Conservation (phyloP, 1,140 invertebrate species). For the Anagrus nilaparvatae region DNA sequence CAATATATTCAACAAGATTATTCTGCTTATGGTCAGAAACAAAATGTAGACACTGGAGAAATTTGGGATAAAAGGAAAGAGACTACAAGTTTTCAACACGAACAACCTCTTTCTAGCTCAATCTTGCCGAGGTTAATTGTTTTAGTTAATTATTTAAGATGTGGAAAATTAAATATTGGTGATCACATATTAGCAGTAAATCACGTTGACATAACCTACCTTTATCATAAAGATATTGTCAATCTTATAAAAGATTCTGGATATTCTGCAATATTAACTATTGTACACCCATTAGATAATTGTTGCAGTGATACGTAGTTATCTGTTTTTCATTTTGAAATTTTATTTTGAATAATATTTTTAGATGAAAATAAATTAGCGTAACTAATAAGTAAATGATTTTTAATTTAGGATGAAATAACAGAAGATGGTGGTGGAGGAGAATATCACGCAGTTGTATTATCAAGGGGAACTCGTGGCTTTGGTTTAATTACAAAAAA, state of each 20-base stretch:
- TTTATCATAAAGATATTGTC: conserved; percentile 93
- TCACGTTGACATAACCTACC: conserved; percentile 77
- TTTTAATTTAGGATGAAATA: conserved; percentile 33
- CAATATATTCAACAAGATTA: conserved; percentile 33
- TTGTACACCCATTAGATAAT: conserved; percentile 58
- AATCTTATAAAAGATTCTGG: conserved; percentile 90
- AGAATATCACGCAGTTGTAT: conserved; percentile 59
- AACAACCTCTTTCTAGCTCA: conserved; percentile 47
- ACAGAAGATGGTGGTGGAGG: conserved; percentile 42
- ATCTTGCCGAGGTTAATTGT: conserved; percentile 36
- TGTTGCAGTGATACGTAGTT: conserved; percentile 35
- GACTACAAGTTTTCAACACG: conserved; percentile 59
- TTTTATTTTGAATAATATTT: conserved; percentile 7
- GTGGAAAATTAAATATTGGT: conserved; percentile 80
- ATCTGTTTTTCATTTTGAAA: conserved; percentile 15
- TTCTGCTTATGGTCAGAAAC: conserved; percentile 35
- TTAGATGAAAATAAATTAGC: no score
- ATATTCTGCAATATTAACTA: conserved; percentile 78
- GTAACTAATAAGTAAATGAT: conserved; percentile 14
- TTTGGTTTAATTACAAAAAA: conserved; percentile 78
- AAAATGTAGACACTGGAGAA: conserved; percentile 38
- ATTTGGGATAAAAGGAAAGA: conserved; percentile 48
- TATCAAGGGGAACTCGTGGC: conserved; percentile 59
- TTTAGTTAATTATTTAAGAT: no score
- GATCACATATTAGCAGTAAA: conserved; percentile 95